Evolutionary conservation across 2,797 vertebrate genomes (phyloP).

Genomic region (Meriones psammophilus): DNA sequence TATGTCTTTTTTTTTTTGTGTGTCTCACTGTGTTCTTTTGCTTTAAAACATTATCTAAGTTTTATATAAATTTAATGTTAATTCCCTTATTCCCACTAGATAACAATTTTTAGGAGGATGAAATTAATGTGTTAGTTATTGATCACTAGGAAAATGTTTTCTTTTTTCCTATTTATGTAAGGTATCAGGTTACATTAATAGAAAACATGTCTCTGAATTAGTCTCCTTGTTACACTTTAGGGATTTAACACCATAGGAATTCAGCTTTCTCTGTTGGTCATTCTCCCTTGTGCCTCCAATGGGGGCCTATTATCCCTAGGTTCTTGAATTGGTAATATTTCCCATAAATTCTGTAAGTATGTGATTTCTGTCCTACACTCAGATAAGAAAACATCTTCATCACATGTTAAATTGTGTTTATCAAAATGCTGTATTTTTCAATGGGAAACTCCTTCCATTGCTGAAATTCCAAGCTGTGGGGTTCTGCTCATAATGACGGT

Average conservation of each 20-base stretch:
- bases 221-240: background rate
- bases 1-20: background rate
- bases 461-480: background rate
- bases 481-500: background rate
- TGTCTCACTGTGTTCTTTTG: background rate
- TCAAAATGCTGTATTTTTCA: background rate
- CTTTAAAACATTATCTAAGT: background rate
- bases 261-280: background rate
- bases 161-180: background rate
- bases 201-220: background rate
- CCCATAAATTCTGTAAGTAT: background rate
- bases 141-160: background rate
- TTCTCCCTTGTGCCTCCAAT: background rate
- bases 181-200: background rate
- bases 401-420: background rate
- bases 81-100: background rate
- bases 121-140: background rate
- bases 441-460: background rate
- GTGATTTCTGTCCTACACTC: background rate
- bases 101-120: background rate
- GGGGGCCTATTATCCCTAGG: background rate
- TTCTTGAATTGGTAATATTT: background rate
- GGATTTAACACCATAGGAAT: conserved; percentile 54
- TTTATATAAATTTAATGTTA: background rate
- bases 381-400: background rate